Percentiles rank a stretch among this genome's conserved stretches.
These are phyloP conservation scores for Sebastes iracundus DNA, from an alignment of 2,797 vertebrate species.

Conservation along the genomic window DNA sequence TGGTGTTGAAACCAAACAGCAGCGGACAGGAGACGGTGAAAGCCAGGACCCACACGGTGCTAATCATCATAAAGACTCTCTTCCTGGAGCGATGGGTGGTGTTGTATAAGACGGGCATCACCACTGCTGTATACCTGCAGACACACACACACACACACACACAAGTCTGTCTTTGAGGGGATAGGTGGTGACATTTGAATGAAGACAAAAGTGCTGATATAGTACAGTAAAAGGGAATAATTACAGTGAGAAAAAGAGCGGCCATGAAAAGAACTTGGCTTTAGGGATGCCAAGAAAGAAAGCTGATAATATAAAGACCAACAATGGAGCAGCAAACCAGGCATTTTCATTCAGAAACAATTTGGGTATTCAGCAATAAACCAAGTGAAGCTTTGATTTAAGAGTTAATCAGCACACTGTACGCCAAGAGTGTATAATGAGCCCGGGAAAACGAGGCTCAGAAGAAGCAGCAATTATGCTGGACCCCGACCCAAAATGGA, in stretches of 20 bases:
- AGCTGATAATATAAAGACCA: slow-evolving; percentile 13
- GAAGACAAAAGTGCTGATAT: slow-evolving; percentile 30
- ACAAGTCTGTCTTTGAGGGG: background rate
- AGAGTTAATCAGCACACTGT: slow-evolving; percentile 62
- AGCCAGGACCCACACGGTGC: slow-evolving; percentile 90
- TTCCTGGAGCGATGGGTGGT: slow-evolving; percentile 91
- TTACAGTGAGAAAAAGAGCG: slow-evolving; percentile 8
- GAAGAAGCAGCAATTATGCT: slow-evolving; percentile 59
- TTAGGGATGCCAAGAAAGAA: slow-evolving; percentile 20
- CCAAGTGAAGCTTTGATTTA: slow-evolving; percentile 56
- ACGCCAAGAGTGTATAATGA: slow-evolving; percentile 63
- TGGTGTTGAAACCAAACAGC: slow-evolving; percentile 95
- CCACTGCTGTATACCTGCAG: slow-evolving; percentile 92
- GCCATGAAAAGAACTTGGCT: slow-evolving; percentile 1
- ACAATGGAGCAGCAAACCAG: slow-evolving; percentile 44
- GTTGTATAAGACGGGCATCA: slow-evolving; percentile 93
- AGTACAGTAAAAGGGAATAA: slow-evolving; percentile 16
- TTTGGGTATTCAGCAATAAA: slow-evolving; percentile 65
- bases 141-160: slow-evolving; percentile 9
- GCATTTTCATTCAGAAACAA: slow-evolving; percentile 51
- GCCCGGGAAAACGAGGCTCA: slow-evolving; percentile 44
- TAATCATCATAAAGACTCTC: slow-evolving; percentile 91
- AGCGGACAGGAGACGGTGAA: slow-evolving; percentile 94
- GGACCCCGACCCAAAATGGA: slow-evolving; percentile 58
- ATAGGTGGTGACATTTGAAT: slow-evolving; percentile 31